A percentile compares a stretch with the other conserved stretches of the same genome.
phyloP scores from a whole-genome alignment of 2,888 invertebrate species.

The Drosophila borborema region DNA sequence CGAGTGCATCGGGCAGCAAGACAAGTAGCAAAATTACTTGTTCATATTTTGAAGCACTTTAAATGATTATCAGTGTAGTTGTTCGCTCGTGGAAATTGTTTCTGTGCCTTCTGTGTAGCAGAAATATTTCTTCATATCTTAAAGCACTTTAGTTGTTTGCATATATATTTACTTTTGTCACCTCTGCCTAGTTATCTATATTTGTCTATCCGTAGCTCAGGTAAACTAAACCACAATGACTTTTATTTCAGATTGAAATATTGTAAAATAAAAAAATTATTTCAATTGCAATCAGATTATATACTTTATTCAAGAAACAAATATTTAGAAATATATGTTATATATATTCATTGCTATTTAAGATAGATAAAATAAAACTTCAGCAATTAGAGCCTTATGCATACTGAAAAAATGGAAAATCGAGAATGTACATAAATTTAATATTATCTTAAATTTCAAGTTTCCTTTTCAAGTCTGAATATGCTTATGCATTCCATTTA shows the following conservation, averaged over 20 bases:
- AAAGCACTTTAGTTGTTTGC: slow-evolving; percentile 7
- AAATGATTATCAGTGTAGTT: slow-evolving; percentile 1
- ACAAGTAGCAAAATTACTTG: slow-evolving; percentile 9
- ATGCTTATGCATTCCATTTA: too few relatives aligned
- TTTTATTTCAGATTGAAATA: neutral
- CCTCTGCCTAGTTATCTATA: neutral
- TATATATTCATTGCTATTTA: neutral
- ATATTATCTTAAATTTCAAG: too few relatives aligned
- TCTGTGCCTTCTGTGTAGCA: slow-evolving; percentile 2
- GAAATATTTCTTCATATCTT: slow-evolving; percentile 2
- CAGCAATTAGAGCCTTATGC: too few relatives aligned
- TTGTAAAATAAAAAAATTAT: neutral
- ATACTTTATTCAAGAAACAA: neutral
- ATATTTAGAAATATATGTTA: neutral
- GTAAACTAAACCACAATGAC: neutral
- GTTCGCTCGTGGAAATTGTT: neutral
- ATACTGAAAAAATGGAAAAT: too few relatives aligned
- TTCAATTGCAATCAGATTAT: neutral
- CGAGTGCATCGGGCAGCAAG: neutral
- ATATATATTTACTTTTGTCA: neutral
- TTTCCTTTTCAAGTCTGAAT: too few relatives aligned
- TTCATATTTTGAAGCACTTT: slow-evolving; percentile 4
- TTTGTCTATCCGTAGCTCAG: neutral
- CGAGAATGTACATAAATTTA: too few relatives aligned
- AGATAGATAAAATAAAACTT: too few relatives aligned